Percentiles rank a stretch among this genome's conserved stretches.
phyloP scores from a whole-genome alignment of 1,140 invertebrate genomes.

The Centruroides vittatus region DNA sequence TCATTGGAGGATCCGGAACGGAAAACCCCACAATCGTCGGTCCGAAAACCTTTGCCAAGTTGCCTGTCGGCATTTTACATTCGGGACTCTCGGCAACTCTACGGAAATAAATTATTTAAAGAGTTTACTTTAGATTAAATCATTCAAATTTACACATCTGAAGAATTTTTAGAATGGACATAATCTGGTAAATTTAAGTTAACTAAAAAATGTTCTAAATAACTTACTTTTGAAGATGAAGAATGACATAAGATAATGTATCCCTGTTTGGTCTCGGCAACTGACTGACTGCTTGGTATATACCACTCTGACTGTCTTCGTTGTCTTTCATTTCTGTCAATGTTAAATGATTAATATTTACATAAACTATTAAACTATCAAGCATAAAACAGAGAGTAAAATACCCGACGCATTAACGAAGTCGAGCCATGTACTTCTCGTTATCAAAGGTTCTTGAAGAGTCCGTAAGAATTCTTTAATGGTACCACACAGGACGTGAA shows the following conservation, averaged over 20 bases:
- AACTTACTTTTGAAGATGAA: conserved; percentile 60
- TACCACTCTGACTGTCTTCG: conserved; percentile 30
- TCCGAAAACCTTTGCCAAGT: conserved; percentile 67
- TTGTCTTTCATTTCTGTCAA: conserved; percentile 30
- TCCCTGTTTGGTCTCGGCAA: conserved; percentile 73
- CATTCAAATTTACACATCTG: too few species aligned
- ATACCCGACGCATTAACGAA: conserved; percentile 55
- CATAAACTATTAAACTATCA: not conserved
- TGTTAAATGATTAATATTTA: not conserved
- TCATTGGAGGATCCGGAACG: conserved; percentile 42
- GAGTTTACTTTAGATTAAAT: too few species aligned
- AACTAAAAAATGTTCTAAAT: too few species aligned
- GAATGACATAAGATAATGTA: conserved; percentile 65
- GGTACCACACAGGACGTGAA: conserved; percentile 65
- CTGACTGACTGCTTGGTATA: conserved; percentile 51
- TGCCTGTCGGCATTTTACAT: conserved; percentile 61
- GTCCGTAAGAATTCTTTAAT: conserved; percentile 73
- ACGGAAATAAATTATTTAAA: conserved; percentile 10
- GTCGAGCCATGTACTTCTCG: conserved; percentile 51
- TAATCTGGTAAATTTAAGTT: too few species aligned
- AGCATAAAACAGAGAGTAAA: not conserved
- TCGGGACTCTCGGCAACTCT: conserved; percentile 52
- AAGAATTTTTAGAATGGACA: too few species aligned
- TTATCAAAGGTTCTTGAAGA: conserved; percentile 68
- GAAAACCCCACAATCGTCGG: conserved; percentile 73